Evolutionary conservation across 2,113 vertebrate genomes (phyloP).

Genomic region (Ariopsis seemanni): DNA sequence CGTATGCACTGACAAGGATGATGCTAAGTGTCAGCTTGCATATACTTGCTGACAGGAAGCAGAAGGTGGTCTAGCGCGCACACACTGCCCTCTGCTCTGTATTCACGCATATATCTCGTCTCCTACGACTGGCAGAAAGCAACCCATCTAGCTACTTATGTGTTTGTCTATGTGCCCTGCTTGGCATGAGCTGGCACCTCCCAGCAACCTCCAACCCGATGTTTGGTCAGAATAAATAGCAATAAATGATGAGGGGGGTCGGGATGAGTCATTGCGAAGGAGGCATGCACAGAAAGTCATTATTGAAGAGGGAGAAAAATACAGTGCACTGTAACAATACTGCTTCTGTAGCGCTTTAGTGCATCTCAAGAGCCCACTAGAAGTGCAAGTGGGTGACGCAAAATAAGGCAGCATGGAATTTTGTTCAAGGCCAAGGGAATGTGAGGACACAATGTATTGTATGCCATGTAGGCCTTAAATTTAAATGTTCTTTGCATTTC

Average conservation of each 20-base stretch:
- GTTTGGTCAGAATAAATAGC: constrained; percentile 18
- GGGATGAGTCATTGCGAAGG: constrained; percentile 11
- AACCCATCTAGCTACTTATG: background rate
- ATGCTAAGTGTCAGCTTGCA: constrained; percentile 23
- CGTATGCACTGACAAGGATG: background rate
- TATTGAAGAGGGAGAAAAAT: constrained; percentile 5
- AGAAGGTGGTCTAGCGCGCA: background rate
- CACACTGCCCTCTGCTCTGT: background rate
- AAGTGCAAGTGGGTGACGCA: constrained; percentile 18
- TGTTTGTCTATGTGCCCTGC: background rate
- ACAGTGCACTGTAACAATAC: constrained; percentile 2
- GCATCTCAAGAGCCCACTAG: constrained; percentile 10
- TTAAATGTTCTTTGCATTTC: constrained; percentile 31
- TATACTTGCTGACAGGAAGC: constrained; percentile 30
- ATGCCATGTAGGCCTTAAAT: constrained; percentile 20
- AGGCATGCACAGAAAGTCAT: background rate
- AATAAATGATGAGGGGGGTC: background rate
- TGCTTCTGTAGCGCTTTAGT: constrained; percentile 24
- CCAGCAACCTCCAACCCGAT: background rate
- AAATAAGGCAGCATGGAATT: constrained; percentile 24
- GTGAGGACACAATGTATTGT: constrained; percentile 41
- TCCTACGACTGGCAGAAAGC: background rate
- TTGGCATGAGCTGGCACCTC: background rate
- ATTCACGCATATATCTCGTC: background rate
- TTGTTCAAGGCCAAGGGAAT: constrained; percentile 20